phyloP scores from a whole-genome alignment of 2,113 vertebrate species.

The Gopherus evgoodei region DNA sequence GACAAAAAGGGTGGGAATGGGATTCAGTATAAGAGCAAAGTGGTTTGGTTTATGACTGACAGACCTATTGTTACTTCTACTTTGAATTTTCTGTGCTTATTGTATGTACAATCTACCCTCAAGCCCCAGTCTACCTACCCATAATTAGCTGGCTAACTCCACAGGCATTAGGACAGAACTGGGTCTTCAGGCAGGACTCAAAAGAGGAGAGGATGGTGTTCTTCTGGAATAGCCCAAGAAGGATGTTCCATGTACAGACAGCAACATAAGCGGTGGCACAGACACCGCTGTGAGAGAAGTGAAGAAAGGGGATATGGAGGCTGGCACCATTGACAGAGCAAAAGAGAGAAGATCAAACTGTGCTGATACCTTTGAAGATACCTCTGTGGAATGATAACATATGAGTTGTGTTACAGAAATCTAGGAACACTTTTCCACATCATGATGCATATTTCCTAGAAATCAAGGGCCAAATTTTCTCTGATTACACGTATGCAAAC shows the following conservation, averaged over 20 bases:
- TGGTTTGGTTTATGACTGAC: background rate
- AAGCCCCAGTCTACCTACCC: background rate
- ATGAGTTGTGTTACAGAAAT: background rate
- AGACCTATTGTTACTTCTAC: background rate
- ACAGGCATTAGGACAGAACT: background rate
- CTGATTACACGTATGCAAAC: background rate
- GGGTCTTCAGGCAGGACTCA: background rate
- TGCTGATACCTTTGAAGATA: background rate
- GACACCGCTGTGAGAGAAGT: background rate
- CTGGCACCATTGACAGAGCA: background rate
- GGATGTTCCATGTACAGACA: too few species aligned
- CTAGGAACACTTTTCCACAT: background rate
- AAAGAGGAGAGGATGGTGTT: background rate
- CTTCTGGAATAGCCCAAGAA: background rate
- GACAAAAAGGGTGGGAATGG: background rate
- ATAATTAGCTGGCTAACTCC: background rate
- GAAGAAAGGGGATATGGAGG: background rate
- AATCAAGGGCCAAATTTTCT: background rate
- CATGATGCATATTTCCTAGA: background rate
- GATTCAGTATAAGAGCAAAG: background rate
- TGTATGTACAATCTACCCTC: background rate
- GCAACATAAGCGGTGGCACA: background rate
- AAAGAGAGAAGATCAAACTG: background rate
- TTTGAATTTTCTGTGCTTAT: background rate
- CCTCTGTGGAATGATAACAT: background rate